A percentile compares a stretch with the other conserved stretches of the same genome.
Conservation (phyloP, 2,797 vertebrate genomes). For the Ctenochaetus hawaiiensis region DNA sequence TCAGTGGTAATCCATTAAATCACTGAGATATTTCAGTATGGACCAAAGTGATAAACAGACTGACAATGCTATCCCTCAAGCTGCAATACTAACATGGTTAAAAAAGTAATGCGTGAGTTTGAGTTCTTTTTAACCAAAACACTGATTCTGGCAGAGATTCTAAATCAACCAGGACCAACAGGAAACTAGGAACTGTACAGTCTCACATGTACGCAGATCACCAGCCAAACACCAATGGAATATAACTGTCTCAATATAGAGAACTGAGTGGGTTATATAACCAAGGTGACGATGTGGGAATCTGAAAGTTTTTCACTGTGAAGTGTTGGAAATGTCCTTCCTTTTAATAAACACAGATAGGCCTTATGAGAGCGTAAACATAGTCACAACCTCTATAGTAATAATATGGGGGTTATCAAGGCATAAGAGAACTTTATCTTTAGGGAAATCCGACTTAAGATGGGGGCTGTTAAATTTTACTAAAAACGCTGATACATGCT, state of each 20-base stretch:
- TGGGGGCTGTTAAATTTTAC: conserved; percentile 7
- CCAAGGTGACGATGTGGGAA: conserved; percentile 44
- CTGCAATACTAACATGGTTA: no score
- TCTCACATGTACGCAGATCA: background rate
- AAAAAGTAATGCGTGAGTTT: background rate
- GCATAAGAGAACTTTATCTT: conserved; percentile 61
- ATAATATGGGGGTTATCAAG: conserved; percentile 27
- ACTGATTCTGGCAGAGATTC: background rate
- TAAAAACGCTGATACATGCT: conserved; percentile 36
- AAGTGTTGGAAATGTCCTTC: conserved; percentile 41
- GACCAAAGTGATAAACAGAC: background rate
- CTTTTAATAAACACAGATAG: conserved; percentile 30
- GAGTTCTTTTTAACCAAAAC: background rate
- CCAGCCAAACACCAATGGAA: conserved; percentile 16
- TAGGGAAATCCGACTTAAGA: conserved; percentile 62
- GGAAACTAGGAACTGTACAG: background rate
- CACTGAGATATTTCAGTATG: background rate
- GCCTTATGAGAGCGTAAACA: conserved; percentile 35
- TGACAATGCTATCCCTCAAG: background rate
- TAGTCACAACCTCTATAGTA: conserved; percentile 9
- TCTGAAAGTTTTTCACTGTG: conserved; percentile 52
- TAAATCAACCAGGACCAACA: background rate
- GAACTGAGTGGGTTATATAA: conserved; percentile 35
- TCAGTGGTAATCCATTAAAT: no score
- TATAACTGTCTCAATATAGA: conserved; percentile 46